Evolutionary conservation across 1,140 invertebrate species (phyloP), one percentile per base, ranked within the genome.

Genomic region (Thaumetopoea pityocampa): DNA sequence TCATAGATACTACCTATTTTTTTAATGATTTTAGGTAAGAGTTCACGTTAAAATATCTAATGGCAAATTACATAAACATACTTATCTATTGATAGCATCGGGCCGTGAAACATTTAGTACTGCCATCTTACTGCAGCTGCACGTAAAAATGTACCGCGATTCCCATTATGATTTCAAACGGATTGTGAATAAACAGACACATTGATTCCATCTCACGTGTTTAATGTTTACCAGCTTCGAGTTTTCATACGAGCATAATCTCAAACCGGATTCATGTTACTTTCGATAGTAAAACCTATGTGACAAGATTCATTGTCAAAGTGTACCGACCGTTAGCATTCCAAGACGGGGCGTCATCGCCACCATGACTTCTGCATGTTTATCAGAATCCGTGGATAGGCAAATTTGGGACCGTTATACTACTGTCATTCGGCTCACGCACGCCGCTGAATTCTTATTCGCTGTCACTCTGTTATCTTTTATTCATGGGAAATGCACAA

Each of bases 321-420:
- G 64, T 76, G 53, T 66, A 50, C 71, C 63, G 36, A 77, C 77
- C 77, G 77, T 81, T 78, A 81, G 55, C 46, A 81, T 78, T 76
- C 71, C 69, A 54, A 44, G 65, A 59, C 70, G 35, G 51, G 62
- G 56, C 69, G 70, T 77, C 68, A 73, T 65, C 53, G 63, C 67
- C 64, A 67, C 56, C 51, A 37, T 51, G 42, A 67, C 32, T 70
- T 74, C 65, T 79, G 64, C 66, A 77, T 81, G 79, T 81, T 79
- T 70, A 81, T 69, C 61, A 70, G 65, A 65, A 64, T 64, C 60
- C 52, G 29, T 51, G 51, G 64, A 74, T 69, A 67, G 62, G 55
- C 52, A 54, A 67, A 67, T 67, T 63, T 63, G 42, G 34, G 44
- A 63, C 69, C 61, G 67, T 73, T 77, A 77, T 53, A 22, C 46